Conservation (phyloP, 2,797 vertebrate species). For the Hyperoplus immaculatus region DNA sequence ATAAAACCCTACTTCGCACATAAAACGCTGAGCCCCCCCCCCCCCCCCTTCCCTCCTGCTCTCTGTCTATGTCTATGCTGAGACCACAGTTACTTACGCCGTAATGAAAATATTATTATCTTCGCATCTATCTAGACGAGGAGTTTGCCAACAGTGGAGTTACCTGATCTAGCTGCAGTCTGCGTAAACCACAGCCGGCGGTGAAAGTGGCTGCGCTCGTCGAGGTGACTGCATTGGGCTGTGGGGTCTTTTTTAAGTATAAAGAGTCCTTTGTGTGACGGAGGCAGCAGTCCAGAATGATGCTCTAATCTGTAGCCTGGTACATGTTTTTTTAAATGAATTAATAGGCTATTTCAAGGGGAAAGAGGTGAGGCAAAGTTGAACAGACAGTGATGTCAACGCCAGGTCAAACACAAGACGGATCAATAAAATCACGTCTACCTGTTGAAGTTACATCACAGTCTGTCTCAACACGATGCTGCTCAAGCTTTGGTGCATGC, state of each 20-base stretch:
- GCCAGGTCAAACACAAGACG: constrained; percentile 56
- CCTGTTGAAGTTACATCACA: constrained; percentile 49
- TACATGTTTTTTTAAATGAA: constrained; percentile 55
- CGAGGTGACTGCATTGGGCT: constrained; percentile 35
- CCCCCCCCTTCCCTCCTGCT: background rate
- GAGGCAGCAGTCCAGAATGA: constrained; percentile 63
- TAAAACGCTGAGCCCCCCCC: constrained; percentile 36
- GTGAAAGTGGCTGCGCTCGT: constrained; percentile 49
- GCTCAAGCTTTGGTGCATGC: constrained; percentile 8
- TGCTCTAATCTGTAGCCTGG: constrained; percentile 54
- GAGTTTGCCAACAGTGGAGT: constrained; percentile 76
- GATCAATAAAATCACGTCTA: constrained; percentile 68
- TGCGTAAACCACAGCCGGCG: constrained; percentile 68
- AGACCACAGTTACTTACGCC: constrained; percentile 58
- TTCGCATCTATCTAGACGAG: constrained; percentile 60
- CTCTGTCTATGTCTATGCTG: background rate
- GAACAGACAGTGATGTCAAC: constrained; percentile 65
- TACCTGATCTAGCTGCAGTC: constrained; percentile 66
- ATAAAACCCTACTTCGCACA: constrained; percentile 34
- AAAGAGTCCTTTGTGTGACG: constrained; percentile 75
- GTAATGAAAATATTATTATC: constrained; percentile 75
- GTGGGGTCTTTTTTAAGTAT: constrained; percentile 32
- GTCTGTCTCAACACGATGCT: constrained; percentile 31
- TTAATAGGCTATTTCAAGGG: constrained; percentile 21
- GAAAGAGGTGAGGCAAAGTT: constrained; percentile 76